Evolutionary conservation across 2,113 vertebrate genomes (phyloP).

Genomic region (Neogale vison): DNA sequence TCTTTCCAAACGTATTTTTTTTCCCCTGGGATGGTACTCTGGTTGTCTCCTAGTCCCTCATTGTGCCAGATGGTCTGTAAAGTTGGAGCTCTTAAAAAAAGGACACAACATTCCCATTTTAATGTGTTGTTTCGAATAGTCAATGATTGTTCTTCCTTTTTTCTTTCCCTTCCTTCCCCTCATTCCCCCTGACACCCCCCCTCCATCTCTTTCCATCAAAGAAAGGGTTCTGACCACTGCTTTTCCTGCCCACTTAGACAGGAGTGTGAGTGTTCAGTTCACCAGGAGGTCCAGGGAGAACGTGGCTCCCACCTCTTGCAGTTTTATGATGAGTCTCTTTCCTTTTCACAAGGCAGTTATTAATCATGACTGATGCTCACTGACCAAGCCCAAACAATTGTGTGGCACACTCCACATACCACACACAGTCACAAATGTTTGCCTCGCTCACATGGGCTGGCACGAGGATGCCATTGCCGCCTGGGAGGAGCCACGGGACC

Average conservation of each 20-base stretch:
- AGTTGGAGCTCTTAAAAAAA: neutral
- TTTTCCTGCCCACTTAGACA: neutral
- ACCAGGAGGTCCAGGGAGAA: neutral
- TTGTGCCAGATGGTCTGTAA: neutral
- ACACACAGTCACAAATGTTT: constrained; percentile 51
- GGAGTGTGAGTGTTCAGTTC: neutral
- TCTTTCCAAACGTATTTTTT: neutral
- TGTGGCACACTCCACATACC: constrained; percentile 54
- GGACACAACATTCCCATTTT: neutral
- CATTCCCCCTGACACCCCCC: fast-evolving
- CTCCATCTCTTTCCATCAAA: neutral
- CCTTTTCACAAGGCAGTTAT: constrained; percentile 50
- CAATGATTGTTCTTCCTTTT: neutral
- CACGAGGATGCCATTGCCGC: neutral
- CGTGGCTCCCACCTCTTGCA: neutral
- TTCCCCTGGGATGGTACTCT: neutral
- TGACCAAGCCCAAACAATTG: constrained; percentile 16
- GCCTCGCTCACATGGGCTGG: neutral
- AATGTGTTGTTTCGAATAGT: neutral
- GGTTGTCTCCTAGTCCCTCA: neutral
- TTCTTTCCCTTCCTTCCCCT: too few relatives aligned
- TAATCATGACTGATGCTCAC: constrained; percentile 55
- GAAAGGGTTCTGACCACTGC: neutral
- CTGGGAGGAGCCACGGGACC: neutral
- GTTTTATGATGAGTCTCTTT: constrained; percentile 71